Evolutionary conservation across 2,113 vertebrate species (phyloP).

Genomic region (Cardinalis cardinalis): DNA sequence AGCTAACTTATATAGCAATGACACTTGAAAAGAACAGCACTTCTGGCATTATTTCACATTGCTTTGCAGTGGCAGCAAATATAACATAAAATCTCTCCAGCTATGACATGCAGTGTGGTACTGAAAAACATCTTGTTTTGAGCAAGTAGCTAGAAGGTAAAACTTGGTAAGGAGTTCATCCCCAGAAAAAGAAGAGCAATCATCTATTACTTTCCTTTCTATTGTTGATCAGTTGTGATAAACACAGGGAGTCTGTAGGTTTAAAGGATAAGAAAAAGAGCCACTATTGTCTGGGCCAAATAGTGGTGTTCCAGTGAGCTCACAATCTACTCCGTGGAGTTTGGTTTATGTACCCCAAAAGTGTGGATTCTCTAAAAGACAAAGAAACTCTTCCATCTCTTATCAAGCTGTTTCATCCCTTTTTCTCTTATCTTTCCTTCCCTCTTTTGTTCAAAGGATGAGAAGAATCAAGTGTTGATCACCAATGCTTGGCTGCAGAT

Average conservation of each 20-base stretch:
- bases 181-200: neutral
- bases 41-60: neutral
- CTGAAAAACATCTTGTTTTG: neutral
- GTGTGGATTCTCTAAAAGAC: neutral
- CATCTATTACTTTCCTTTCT: neutral
- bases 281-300: neutral
- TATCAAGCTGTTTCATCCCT: neutral
- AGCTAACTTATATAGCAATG: neutral
- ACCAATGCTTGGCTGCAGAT: slow-evolving; percentile 89
- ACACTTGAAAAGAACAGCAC: neutral
- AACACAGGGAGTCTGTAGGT: neutral
- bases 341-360: neutral
- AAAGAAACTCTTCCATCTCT: neutral
- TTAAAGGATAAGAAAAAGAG: neutral
- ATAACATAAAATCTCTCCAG: neutral
- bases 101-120: neutral
- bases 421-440: neutral
- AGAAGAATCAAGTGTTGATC: slow-evolving; percentile 90
- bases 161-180: neutral
- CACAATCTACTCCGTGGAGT: neutral
- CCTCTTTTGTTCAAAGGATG: slow-evolving; percentile 74
- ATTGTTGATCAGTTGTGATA: neutral
- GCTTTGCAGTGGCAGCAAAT: neutral
- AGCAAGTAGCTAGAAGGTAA: neutral
- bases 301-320: neutral